Percentiles rank a stretch among this genome's conserved stretches.
Conservation (phyloP, 2,113 vertebrate species). For the Mormyrus lacerda region DNA sequence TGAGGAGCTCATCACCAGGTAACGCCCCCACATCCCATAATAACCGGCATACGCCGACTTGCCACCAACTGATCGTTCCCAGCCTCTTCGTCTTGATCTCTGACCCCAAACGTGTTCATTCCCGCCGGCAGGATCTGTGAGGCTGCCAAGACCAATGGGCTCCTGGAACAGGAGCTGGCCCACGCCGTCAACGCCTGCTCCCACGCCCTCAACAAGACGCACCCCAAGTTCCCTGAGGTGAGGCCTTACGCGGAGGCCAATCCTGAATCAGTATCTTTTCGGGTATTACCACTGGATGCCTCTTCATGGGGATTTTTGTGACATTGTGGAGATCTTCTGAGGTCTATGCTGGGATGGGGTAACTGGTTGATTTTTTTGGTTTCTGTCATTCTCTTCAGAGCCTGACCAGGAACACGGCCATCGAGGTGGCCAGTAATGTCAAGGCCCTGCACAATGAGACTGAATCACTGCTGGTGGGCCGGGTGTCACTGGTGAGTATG, state of each 20-base stretch:
- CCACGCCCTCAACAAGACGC: slow-evolving; percentile 96
- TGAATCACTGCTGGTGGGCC: slow-evolving; percentile 81
- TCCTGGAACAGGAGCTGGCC: slow-evolving; percentile 92
- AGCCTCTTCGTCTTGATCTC: neutral
- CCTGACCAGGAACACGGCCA: slow-evolving; percentile 86
- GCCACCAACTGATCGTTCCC: neutral
- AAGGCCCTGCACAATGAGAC: slow-evolving; percentile 95
- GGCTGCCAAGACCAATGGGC: slow-evolving; percentile 84
- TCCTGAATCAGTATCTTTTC: neutral
- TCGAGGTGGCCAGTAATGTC: slow-evolving; percentile 87
- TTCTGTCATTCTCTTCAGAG: slow-evolving; percentile 57
- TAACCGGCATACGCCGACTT: neutral
- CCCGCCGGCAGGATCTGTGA: slow-evolving; percentile 79
- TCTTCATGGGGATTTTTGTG: neutral
- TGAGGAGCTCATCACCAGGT: slow-evolving; percentile 93
- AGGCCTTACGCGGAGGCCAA: slow-evolving; percentile 13
- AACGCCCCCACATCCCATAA: neutral
- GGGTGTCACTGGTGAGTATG: slow-evolving; percentile 79
- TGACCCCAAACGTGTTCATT: neutral
- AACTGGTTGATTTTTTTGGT: neutral
- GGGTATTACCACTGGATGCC: neutral
- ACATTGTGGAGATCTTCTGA: neutral
- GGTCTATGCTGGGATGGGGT: neutral
- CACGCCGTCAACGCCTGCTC: slow-evolving; percentile 95
- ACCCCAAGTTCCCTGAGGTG: slow-evolving; percentile 90